A percentile compares a stretch with the other conserved stretches of the same genome.
These are phyloP conservation scores for Asbolus verrucosus DNA, from an alignment of 1,140 invertebrate genomes.

Conservation along the genomic window DNA sequence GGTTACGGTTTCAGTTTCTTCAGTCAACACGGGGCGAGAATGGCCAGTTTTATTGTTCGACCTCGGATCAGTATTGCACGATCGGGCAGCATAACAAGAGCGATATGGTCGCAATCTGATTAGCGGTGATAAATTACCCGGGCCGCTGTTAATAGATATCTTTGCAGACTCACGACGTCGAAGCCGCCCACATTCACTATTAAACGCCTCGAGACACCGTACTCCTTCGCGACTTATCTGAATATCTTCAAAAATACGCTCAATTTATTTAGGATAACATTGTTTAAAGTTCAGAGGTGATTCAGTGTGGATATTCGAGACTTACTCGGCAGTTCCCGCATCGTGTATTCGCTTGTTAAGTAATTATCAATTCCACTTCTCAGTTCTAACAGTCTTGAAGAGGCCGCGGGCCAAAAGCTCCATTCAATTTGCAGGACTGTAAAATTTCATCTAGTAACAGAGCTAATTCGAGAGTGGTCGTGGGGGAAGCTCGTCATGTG, in stretches of 20 bases:
- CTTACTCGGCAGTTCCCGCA: conserved; percentile 23
- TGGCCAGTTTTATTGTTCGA: conserved; percentile 46
- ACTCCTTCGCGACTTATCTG: conserved; percentile 45
- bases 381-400: conserved; percentile 1
- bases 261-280: conserved; percentile 46
- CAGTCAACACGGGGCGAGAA: conserved; percentile 3
- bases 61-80: conserved; percentile 54
- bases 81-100: conserved; percentile 54
- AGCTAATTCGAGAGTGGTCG: background rate
- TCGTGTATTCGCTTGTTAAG: conserved; percentile 15
- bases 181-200: conserved; percentile 52
- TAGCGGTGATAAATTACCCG: conserved; percentile 57
- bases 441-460: background rate
- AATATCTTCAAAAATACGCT: conserved; percentile 42
- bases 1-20: conserved; percentile 6
- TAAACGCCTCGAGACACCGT: conserved; percentile 42
- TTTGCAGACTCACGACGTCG: conserved; percentile 56
- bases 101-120: conserved; percentile 57
- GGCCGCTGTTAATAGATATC: conserved; percentile 57
- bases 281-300: conserved; percentile 46
- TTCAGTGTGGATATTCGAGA: conserved; percentile 23
- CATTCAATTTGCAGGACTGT: background rate
- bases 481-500: background rate
- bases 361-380: conserved; percentile 18
- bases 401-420: conserved; percentile 1